Base-by-base conservation (phyloP, 2,797 vertebrate genomes). In the Falco cherrug region DNA sequence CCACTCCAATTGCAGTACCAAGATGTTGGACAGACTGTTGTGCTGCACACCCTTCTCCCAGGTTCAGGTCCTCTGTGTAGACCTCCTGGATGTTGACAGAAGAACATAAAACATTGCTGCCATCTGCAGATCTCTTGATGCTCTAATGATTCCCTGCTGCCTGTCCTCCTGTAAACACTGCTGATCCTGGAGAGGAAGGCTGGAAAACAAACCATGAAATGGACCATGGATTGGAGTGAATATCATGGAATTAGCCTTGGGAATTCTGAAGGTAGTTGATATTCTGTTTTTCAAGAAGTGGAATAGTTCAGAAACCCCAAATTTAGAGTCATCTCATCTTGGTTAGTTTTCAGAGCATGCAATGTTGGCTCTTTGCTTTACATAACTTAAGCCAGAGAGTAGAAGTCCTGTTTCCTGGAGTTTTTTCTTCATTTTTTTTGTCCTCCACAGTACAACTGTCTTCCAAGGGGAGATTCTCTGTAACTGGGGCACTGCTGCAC, bases 101-200 rank as follows among this genome's bases (percentile, higher is more conserved):
- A 59, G 83, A 90, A 53, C 3, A 1, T 43, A 96, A 96, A 94
- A 28, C 60, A 24, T 89, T 95, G 80, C 90, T 93, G 90, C 95
- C 93, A 53, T 89, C 94, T 95, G 94, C 93, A 94, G 91, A 90
- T 48, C 79, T 76, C 77, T 56, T 12, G 37, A 12, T 69, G 77
- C 69, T 82, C 50, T 73, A 68, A 70, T 65, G 76, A 39, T 65
- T 78, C 31, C 59, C 54, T 88, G 77, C 76, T 92, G 75, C 78
- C 69, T 68, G 73, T 61, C 75, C 90, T 93, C 48, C 68, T 56
- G 47, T 75, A 75, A 80, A n/a, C 76, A 75, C 51, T 68, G 41
- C 54, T 91, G 47, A 56, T 51, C 67, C 87, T 69, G 71, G 61
- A 81, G 73, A 84, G 63, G 43, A 84, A 37, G 69, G 79, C 51